These are phyloP conservation scores for Pomatorhinus ruficollis DNA, from an alignment of 2,113 vertebrate genomes.

Conservation along the genomic window DNA sequence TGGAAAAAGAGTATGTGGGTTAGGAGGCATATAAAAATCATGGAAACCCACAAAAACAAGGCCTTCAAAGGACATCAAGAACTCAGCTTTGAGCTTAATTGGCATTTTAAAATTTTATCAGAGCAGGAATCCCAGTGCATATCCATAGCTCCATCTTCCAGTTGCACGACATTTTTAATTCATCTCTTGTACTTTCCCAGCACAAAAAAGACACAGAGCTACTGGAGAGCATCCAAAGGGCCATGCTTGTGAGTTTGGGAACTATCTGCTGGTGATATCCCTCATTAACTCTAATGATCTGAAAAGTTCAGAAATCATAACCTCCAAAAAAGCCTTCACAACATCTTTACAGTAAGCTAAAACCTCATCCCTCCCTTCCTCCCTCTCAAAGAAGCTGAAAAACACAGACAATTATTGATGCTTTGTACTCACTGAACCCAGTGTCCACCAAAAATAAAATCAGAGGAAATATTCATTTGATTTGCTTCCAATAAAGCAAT, in stretches of 20 bases:
- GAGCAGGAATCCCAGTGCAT: neutral
- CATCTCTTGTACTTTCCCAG: neutral
- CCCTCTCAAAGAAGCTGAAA: neutral
- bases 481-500: constrained; percentile 63
- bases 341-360: neutral
- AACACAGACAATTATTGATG: neutral
- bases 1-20: neutral
- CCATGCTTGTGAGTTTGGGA: neutral
- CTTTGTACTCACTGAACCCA: neutral
- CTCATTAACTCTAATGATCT: neutral
- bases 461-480: constrained; percentile 46
- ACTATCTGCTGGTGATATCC: neutral
- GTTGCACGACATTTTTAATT: accelerated
- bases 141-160: neutral
- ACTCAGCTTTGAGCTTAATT: neutral
- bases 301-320: neutral
- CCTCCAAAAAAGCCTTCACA: neutral
- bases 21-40: neutral
- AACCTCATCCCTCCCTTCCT: neutral
- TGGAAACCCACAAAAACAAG: neutral
- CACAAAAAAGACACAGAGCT: neutral
- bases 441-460: neutral
- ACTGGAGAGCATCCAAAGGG: neutral
- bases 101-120: neutral
- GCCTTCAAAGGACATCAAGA: neutral